Evolutionary conservation across 1,140 invertebrate species (phyloP).

Genomic region (Subanguina moxae): DNA sequence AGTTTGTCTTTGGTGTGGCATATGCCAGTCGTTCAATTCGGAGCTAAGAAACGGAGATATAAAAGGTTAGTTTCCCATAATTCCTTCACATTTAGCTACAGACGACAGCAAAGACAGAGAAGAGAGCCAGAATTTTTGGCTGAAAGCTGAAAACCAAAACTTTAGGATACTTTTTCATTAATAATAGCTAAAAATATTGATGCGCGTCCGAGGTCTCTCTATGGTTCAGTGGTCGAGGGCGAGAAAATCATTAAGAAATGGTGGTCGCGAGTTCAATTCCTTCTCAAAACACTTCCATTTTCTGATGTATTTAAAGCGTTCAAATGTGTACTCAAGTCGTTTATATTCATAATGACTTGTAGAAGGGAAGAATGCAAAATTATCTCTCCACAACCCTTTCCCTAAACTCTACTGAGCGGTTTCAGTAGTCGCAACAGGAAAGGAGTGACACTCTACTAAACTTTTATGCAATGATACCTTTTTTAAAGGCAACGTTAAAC

Average conservation of each 20-base stretch:
- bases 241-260: neutral
- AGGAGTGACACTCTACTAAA: too few species aligned
- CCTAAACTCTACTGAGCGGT: too few species aligned
- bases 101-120: too few species aligned
- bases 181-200: too few species aligned
- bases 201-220: neutral
- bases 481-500: constrained; percentile 11
- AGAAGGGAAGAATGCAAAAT: constrained; percentile 37
- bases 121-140: too few species aligned
- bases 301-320: constrained; percentile 14
- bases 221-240: neutral
- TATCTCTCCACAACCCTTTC: too few species aligned
- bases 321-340: constrained; percentile 40
- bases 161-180: too few species aligned
- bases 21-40: constrained; percentile 51
- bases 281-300: neutral
- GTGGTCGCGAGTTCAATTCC: constrained; percentile 6
- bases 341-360: constrained; percentile 23
- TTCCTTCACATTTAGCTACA: too few species aligned
- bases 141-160: too few species aligned
- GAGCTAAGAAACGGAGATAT: constrained; percentile 31
- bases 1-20: constrained; percentile 52
- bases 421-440: too few species aligned
- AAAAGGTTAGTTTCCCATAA: constrained; percentile 38
- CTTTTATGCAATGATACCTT: neutral